These are phyloP conservation scores for Vespertilio murinus DNA, from an alignment of 2,797 vertebrate species.

Conservation along the genomic window DNA sequence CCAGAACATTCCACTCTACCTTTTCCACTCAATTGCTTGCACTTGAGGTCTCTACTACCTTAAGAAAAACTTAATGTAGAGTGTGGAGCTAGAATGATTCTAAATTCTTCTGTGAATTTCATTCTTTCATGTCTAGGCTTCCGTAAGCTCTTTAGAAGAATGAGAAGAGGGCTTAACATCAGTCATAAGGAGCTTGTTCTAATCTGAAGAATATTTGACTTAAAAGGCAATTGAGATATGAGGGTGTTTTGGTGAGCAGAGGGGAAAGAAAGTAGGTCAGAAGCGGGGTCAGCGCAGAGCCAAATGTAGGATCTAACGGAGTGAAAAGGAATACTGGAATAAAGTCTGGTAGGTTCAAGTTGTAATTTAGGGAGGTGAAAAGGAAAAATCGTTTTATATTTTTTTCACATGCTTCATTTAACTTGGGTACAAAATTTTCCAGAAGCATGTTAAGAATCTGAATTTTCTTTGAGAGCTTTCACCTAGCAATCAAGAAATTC, in stretches of 20 bases:
- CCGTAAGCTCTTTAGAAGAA: conserved; percentile 42
- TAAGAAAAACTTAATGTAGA: not conserved
- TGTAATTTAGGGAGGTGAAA: not conserved
- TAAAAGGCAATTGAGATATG: not conserved
- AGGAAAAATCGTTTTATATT: not conserved
- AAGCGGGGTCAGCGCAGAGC: not conserved
- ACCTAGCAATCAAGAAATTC: not conserved
- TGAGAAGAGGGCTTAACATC: not conserved
- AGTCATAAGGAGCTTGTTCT: not conserved
- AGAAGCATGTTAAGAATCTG: not conserved
- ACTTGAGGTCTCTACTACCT: not conserved
- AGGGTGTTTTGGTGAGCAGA: not conserved
- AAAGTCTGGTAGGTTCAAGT: not conserved
- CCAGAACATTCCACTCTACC: not conserved
- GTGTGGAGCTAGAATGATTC: not conserved
- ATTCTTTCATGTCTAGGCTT: not conserved
- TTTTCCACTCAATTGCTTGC: not conserved
- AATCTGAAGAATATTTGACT: conserved; percentile 39
- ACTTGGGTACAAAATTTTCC: not conserved
- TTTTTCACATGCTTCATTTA: not conserved
- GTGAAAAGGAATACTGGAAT: not conserved
- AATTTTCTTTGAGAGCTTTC: not conserved
- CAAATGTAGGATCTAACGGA: not conserved
- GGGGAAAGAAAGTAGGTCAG: not conserved
- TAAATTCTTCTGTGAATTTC: not conserved